Conservation (phyloP, 2,888 invertebrate genomes). For the Lucinisca nassula region DNA sequence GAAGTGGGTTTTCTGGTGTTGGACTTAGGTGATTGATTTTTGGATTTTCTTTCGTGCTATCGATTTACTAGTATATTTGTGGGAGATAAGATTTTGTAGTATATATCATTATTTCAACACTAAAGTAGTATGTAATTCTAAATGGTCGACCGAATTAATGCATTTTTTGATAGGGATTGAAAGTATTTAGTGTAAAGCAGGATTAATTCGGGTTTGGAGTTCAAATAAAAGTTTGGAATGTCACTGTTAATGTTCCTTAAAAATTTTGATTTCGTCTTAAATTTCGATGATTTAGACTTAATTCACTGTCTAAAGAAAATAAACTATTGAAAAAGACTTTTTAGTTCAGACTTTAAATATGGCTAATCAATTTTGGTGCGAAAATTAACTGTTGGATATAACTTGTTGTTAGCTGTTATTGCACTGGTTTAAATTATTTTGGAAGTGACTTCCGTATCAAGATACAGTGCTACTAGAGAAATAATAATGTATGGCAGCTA, state of each 20-base stretch:
- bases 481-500: background rate
- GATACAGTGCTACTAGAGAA: too few species aligned
- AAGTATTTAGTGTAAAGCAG: constrained; percentile 3
- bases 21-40: background rate
- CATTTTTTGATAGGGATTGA: constrained; percentile 13
- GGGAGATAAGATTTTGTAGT: constrained; percentile 6
- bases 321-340: too few species aligned
- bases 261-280: background rate
- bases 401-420: too few species aligned
- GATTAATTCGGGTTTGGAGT: background rate
- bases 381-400: too few species aligned
- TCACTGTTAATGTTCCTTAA: background rate
- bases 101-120: constrained; percentile 19
- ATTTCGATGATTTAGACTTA: too few species aligned
- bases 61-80: constrained; percentile 14
- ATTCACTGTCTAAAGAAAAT: too few species aligned
- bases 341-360: too few species aligned
- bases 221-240: background rate
- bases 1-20: too few species aligned
- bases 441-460: too few species aligned
- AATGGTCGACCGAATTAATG: background rate
- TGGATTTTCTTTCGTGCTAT: constrained; percentile 1
- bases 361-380: too few species aligned
- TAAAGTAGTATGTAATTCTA: background rate
- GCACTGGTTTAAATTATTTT: too few species aligned